Conservation (phyloP, 2,113 vertebrate species). For the Cyprinodon variegatus region DNA sequence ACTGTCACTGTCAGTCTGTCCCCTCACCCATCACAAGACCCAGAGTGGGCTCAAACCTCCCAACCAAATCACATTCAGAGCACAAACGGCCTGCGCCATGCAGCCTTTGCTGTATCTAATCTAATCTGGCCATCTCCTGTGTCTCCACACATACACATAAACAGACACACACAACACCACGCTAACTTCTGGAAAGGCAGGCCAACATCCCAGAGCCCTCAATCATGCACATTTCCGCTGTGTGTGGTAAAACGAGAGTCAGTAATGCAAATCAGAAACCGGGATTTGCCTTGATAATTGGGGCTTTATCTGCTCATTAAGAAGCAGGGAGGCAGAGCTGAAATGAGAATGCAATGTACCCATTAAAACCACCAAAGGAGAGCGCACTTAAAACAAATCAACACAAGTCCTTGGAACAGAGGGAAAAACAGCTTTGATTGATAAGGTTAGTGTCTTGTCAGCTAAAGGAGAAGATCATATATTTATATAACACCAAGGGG, state of each 20-base stretch:
- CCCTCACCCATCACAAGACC: slow-evolving; percentile 68
- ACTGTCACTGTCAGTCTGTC: slow-evolving; percentile 72
- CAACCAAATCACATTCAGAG: slow-evolving; percentile 73
- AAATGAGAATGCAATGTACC: slow-evolving; percentile 60
- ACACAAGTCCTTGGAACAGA: slow-evolving; percentile 60
- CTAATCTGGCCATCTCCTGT: slow-evolving; percentile 73
- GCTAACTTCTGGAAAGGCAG: slow-evolving; percentile 32
- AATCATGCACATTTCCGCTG: slow-evolving; percentile 59
- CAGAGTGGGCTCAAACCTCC: slow-evolving; percentile 56
- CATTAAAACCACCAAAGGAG: slow-evolving; percentile 59
- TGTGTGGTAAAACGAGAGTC: slow-evolving; percentile 57
- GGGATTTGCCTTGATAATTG: slow-evolving; percentile 69
- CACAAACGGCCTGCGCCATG: slow-evolving; percentile 59
- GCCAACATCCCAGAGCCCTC: slow-evolving; percentile 46
- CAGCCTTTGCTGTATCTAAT: slow-evolving; percentile 72
- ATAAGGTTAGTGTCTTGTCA: slow-evolving; percentile 71
- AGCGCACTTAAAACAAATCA: slow-evolving; percentile 63
- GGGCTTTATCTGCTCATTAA: slow-evolving; percentile 73
- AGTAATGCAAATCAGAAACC: slow-evolving; percentile 70
- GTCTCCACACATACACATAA: slow-evolving; percentile 25
- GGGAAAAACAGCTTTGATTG: slow-evolving; percentile 62
- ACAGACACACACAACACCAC: slow-evolving; percentile 12
- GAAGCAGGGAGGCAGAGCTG: slow-evolving; percentile 61
- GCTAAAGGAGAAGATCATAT: slow-evolving; percentile 27
- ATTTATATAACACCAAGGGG: slow-evolving; percentile 43